A percentile compares a stretch with the other conserved stretches of the same genome.
Evolutionary conservation across 2,888 invertebrate species (phyloP).

Genomic region (Timandra comae): DNA sequence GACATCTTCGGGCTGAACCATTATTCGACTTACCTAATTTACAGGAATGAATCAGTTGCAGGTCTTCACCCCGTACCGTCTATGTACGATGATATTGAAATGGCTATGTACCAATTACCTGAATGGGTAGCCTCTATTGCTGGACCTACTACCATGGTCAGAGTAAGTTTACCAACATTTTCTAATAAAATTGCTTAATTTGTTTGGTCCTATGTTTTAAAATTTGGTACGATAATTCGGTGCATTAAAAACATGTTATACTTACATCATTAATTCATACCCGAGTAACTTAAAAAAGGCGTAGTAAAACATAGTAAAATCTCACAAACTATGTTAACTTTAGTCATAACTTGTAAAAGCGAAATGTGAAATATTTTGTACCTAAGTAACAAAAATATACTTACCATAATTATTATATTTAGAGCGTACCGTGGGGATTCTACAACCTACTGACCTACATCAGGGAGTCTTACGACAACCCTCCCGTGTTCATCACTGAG

Average conservation of each 20-base stretch:
- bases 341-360: no score
- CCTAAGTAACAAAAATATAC: no score
- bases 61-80: slow-evolving; percentile 28
- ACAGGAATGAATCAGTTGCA: slow-evolving; percentile 33
- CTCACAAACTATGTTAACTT: no score
- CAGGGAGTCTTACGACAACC: slow-evolving; percentile 62
- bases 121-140: slow-evolving; percentile 4
- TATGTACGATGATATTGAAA: slow-evolving; percentile 29
- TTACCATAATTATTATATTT: no score
- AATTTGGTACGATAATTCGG: no score
- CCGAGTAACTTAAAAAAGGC: no score
- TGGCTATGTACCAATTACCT: slow-evolving; percentile 1
- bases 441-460: slow-evolving; percentile 68
- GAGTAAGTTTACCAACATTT: slow-evolving; percentile 10
- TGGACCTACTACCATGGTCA: slow-evolving; percentile 10
- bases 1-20: slow-evolving; percentile 85
- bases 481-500: slow-evolving; percentile 73
- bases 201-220: no score
- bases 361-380: no score
- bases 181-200: no score
- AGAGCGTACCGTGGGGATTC: slow-evolving; percentile 75
- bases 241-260: no score
- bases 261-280: no score
- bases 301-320: no score
- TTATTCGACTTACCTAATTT: slow-evolving; percentile 73